These are phyloP conservation scores for Brachionus calyciflorus DNA, from an alignment of 1,140 invertebrate species.

Conservation along the genomic window DNA sequence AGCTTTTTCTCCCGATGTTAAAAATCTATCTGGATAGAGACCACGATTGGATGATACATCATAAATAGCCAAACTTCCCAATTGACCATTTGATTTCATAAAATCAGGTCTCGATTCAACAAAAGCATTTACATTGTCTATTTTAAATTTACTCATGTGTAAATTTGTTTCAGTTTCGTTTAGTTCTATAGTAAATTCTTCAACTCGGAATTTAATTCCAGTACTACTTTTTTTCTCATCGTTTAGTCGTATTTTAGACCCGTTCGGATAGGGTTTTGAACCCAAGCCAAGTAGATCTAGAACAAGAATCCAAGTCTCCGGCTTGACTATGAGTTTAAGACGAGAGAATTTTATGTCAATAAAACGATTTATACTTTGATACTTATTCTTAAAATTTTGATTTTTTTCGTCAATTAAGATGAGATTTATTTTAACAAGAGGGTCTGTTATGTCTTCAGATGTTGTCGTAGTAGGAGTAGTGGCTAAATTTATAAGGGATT, in stretches of 20 bases:
- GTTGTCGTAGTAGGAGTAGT: too few species aligned
- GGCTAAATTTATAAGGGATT: not conserved
- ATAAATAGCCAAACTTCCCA: constrained; percentile 74
- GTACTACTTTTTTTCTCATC: constrained; percentile 1
- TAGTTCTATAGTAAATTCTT: constrained; percentile 1
- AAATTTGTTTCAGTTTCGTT: not conserved
- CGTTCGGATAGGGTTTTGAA: constrained; percentile 52
- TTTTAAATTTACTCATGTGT: not conserved
- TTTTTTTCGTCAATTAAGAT: constrained; percentile 65
- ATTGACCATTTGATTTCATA: constrained; percentile 56
- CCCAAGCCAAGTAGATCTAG: constrained; percentile 76
- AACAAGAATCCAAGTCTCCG: constrained; percentile 86
- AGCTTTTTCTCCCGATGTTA: constrained; percentile 74
- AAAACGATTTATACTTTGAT: constrained; percentile 64
- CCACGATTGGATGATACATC: constrained; percentile 74
- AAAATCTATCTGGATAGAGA: constrained; percentile 78
- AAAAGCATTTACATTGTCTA: not conserved
- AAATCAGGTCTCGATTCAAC: not conserved
- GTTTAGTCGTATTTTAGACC: not conserved
- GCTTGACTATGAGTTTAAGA: constrained; percentile 81
- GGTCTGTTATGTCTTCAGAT: constrained; percentile 48
- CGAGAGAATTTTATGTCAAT: constrained; percentile 83
- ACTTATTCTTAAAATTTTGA: constrained; percentile 65
- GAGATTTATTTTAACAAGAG: constrained; percentile 67
- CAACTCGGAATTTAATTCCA: constrained; percentile 7